A percentile compares a stretch with the other conserved stretches of the same genome.
These are phyloP conservation scores for Cololabis saira DNA, from an alignment of 2,113 vertebrate species.

Conservation along the genomic window DNA sequence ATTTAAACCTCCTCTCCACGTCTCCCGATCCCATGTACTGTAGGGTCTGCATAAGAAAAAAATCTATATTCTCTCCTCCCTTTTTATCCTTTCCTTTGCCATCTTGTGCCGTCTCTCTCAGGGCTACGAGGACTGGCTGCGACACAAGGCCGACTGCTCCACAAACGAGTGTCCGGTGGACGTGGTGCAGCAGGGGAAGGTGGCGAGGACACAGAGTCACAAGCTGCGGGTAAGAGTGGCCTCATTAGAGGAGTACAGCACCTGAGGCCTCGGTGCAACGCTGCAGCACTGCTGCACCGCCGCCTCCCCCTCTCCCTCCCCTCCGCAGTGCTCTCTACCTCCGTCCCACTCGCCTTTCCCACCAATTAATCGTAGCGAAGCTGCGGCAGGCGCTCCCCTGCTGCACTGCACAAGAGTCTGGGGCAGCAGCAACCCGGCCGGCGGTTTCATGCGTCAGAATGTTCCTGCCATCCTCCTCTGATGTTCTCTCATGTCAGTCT, in stretches of 20 bases:
- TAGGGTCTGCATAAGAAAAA: conserved; percentile 38
- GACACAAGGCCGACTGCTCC: conserved; percentile 96
- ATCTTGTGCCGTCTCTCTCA: conserved; percentile 63
- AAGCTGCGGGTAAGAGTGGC: conserved; percentile 88
- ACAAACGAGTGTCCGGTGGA: conserved; percentile 96
- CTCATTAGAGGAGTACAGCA: conserved; percentile 64
- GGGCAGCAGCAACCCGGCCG: conserved; percentile 2
- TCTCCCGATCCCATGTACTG: conserved; percentile 18
- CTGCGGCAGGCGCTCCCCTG: conserved; percentile 31
- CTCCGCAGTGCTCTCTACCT: conserved; percentile 39
- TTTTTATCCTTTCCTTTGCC: background rate
- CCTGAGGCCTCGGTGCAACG: conserved; percentile 67
- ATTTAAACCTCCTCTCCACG: conserved; percentile 46
- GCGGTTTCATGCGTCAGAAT: conserved; percentile 48
- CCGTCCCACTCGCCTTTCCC: conserved; percentile 16
- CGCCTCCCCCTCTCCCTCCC: conserved; percentile 20
- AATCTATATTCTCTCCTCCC: conserved; percentile 34
- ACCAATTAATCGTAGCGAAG: conserved; percentile 44
- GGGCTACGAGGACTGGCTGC: conserved; percentile 99
- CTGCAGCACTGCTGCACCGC: conserved; percentile 50
- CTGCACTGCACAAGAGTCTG: conserved; percentile 10
- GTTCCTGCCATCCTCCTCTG: conserved; percentile 44
- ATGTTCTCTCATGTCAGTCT: conserved; percentile 41
- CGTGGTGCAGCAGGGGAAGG: conserved; percentile 91
- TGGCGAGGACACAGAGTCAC: conserved; percentile 93